Percentiles rank a stretch among this genome's conserved stretches.
Conservation (phyloP, 2,797 vertebrate genomes). For the Sorex maritimensis region DNA sequence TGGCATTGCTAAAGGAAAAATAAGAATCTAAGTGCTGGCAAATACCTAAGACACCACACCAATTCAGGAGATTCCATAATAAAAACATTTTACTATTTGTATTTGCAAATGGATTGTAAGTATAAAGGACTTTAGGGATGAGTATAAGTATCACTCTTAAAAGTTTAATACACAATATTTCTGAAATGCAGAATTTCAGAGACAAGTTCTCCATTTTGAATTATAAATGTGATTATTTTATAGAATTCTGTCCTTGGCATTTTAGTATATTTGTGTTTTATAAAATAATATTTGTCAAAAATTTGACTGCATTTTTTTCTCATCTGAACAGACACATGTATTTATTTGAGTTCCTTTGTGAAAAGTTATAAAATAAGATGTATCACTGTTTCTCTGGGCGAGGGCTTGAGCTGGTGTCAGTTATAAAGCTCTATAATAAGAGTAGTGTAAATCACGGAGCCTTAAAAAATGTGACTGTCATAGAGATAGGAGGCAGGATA, state of each 20-base stretch:
- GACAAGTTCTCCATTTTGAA: background rate
- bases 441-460: no score
- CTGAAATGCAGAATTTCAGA: background rate
- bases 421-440: no score
- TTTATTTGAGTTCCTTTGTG: background rate
- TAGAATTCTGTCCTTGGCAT: background rate
- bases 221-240: slow-evolving; percentile 18
- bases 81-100: slow-evolving; percentile 16
- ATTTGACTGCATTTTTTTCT: background rate
- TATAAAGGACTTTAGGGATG: background rate
- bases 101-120: background rate
- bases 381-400: background rate
- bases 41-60: background rate
- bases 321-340: rapidly evolving
- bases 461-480: no score
- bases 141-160: background rate
- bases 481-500: no score
- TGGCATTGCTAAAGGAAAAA: background rate
- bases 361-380: background rate
- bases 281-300: background rate
- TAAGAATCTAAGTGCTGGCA: rapidly evolving
- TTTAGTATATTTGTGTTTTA: background rate
- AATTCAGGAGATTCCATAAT: background rate
- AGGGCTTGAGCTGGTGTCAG: no score
- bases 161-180: slow-evolving; percentile 1